phyloP scores from a whole-genome alignment of 1,140 invertebrate genomes.

The Drosophila yakuba region DNA sequence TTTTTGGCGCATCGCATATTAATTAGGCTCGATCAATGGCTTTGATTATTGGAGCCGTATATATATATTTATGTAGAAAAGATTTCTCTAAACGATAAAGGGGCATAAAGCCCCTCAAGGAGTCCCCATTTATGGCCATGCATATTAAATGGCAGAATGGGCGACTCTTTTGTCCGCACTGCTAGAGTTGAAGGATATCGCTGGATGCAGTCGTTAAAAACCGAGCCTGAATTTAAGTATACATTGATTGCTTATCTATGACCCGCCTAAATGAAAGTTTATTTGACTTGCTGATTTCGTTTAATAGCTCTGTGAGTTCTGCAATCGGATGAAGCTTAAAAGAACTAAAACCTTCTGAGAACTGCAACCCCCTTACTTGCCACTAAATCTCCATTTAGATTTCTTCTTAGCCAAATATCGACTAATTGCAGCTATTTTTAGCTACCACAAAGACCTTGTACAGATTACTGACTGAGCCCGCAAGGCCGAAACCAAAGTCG shows the following conservation, averaged over 20 bases:
- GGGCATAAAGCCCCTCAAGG: conserved; percentile 22
- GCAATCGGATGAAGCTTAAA: not conserved
- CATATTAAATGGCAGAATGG: conserved; percentile 56
- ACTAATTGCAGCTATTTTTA: conserved; percentile 58
- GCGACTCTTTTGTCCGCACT: conserved; percentile 32
- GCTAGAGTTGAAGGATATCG: conserved; percentile 36
- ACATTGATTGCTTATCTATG: conserved; percentile 15
- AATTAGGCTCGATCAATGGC: conserved; percentile 56
- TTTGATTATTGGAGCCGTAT: conserved; percentile 46
- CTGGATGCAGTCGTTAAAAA: conserved; percentile 20
- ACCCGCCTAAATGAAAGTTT: not conserved
- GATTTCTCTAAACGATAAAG: conserved; percentile 59
- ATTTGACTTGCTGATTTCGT: conserved; percentile 1
- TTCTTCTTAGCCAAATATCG: conserved; percentile 13
- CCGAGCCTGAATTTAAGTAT: conserved; percentile 25
- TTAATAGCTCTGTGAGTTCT: not conserved
- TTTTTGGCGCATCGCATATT: conserved; percentile 56
- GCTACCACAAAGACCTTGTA: conserved; percentile 34
- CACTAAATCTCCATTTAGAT: conserved; percentile 17
- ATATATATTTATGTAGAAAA: conserved; percentile 50
- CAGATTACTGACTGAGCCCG: conserved; percentile 23
- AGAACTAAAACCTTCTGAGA: not conserved
- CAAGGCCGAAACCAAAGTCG: conserved; percentile 41
- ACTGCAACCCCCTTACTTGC: conserved; percentile 9
- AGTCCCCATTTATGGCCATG: conserved; percentile 57